Percentiles rank a stretch among this genome's conserved stretches.
Conservation (phyloP, 2,888 invertebrate species). For the Plutella xylostella region DNA sequence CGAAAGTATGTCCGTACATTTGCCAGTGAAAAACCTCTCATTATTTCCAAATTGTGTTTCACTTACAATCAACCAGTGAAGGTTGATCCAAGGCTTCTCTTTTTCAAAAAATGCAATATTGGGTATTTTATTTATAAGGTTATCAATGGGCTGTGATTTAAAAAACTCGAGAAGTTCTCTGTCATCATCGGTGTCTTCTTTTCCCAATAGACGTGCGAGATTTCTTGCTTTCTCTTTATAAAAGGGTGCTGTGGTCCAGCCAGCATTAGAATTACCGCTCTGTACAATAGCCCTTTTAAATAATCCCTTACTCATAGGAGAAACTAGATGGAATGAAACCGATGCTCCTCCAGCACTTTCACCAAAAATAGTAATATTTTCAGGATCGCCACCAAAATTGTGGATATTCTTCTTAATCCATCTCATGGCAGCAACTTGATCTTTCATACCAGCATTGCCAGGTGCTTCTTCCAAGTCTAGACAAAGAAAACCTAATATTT, state of each 20-base stretch:
- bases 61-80: constrained; percentile 26
- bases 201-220: constrained; percentile 35
- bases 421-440: constrained; percentile 48
- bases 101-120: constrained; percentile 22
- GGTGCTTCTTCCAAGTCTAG: constrained; percentile 47
- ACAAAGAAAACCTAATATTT: constrained; percentile 44
- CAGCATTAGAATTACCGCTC: constrained; percentile 73
- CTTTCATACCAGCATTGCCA: constrained; percentile 59
- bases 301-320: constrained; percentile 52
- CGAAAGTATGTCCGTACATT: constrained; percentile 36
- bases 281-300: constrained; percentile 71
- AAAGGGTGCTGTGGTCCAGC: constrained; percentile 56
- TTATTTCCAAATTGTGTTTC: constrained; percentile 35
- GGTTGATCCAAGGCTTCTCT: constrained; percentile 18
- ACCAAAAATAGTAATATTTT: constrained; percentile 54
- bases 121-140: constrained; percentile 23
- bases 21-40: constrained; percentile 36
- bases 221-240: constrained; percentile 45
- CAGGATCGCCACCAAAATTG: constrained; percentile 46
- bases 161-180: constrained; percentile 37
- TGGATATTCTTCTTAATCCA: constrained; percentile 50
- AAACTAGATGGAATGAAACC: constrained; percentile 40
- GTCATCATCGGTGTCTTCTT: constrained; percentile 31
- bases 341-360: constrained; percentile 49
- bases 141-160: constrained; percentile 29